Evolutionary conservation across 2,113 vertebrate species (phyloP), one percentile per base, ranked within the genome.

Genomic region (Poeciliopsis retropinna): DNA sequence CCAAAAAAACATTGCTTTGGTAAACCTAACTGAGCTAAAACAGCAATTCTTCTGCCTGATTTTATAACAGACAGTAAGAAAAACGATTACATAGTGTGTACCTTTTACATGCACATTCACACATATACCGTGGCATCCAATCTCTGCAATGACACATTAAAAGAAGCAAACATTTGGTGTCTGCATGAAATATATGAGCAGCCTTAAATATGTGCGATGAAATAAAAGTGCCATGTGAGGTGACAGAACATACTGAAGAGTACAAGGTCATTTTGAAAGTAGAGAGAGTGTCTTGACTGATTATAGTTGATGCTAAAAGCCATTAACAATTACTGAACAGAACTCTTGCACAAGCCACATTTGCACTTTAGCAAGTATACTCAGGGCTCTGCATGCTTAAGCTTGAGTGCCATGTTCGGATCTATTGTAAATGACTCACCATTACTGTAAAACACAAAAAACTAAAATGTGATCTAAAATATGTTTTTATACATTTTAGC

Each of bases 321-420:
- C 89, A 88, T 89, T 86, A 90, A 91, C 83, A 87, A 85, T 91
- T 82, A 87, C 89, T 91, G 87, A 90, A 85, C 75, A 85, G 68
- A 83, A 63, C 77, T 73, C 80, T 73, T 78, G 32, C 66, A 64
- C 75, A 64, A 77, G 74, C 70, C 60, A 65, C 61, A 68, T 80
- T 79, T 66, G 72, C 84, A 78, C 84, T 87, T 85, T 71, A 72
- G 75, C 11, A 30, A 37, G 64, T 57, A 4, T 70, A 54, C 41
- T 31, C 27, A 47, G 32, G 54, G 60, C 63, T 44, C 65, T 64
- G 67, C 73, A 44, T 64, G 66, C 73, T 83, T 67, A 74, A 70
- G 76, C 66, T 22, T 54, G 67, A 77, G 66, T n/a, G 54, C 3
- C 12, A 1, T 4, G 34, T 62, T 83, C 44, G 4, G n/a, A 25